These are phyloP conservation scores for Saccopteryx leptura DNA, from an alignment of 2,113 vertebrate genomes.

Conservation along the genomic window DNA sequence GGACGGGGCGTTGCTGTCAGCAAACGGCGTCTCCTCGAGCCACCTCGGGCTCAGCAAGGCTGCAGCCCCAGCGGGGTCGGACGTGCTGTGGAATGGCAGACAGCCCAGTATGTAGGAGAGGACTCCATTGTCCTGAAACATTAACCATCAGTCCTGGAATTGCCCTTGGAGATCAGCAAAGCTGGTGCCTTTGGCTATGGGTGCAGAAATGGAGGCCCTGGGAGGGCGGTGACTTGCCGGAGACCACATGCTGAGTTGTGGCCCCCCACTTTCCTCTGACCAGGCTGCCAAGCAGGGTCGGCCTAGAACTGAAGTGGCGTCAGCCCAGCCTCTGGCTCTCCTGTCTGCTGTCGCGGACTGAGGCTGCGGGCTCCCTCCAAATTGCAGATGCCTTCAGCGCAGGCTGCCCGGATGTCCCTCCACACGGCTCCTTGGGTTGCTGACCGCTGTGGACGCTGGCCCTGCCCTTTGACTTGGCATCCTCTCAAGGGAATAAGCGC, in stretches of 20 bases:
- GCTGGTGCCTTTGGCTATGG: background rate
- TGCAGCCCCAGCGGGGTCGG: background rate
- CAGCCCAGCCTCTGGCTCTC: background rate
- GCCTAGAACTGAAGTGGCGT: background rate
- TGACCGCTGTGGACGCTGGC: background rate
- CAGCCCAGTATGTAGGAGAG: background rate
- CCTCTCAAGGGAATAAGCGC: background rate
- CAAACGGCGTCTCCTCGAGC: background rate
- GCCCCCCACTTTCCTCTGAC: accelerated
- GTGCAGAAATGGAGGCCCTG: background rate
- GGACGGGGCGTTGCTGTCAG: background rate
- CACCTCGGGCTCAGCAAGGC: background rate
- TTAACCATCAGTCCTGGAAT: background rate
- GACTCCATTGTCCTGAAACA: background rate
- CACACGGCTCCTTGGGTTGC: background rate
- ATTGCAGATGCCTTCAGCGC: background rate
- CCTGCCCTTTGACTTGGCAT: background rate
- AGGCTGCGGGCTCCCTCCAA: background rate
- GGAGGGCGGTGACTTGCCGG: background rate
- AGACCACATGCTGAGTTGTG: background rate
- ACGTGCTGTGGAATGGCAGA: background rate
- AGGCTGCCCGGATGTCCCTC: background rate
- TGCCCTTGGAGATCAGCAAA: background rate
- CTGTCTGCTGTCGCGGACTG: background rate
- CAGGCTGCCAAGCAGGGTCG: too few relatives aligned